Percentiles rank a stretch among this genome's conserved stretches.
Evolutionary conservation across 1,140 invertebrate species (phyloP).

Genomic region (Eumeta japonica): DNA sequence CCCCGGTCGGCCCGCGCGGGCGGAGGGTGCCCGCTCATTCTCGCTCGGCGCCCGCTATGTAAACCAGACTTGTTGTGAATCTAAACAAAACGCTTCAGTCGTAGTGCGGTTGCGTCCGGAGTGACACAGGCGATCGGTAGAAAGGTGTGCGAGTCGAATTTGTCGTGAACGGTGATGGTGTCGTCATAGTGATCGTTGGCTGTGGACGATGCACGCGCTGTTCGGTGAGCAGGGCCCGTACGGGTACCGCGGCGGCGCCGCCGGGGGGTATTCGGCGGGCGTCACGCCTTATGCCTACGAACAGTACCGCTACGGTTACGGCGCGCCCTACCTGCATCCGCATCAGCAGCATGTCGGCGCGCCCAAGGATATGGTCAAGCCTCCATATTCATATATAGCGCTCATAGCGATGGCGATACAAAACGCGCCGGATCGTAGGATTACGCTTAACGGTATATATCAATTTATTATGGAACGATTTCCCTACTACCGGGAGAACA

Average conservation of each 20-base stretch:
- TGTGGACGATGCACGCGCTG: constrained; percentile 75
- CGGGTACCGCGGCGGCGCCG: constrained; percentile 49
- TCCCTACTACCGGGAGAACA: constrained; percentile 96
- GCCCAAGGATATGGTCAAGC: constrained; percentile 88
- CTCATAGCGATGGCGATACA: constrained; percentile 98
- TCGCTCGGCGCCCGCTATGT: constrained; percentile 53
- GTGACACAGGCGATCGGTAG: constrained; percentile 10
- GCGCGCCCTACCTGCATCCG: constrained; percentile 61
- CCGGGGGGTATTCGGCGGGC: constrained; percentile 50
- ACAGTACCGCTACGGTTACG: constrained; percentile 74
- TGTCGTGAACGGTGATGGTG: constrained; percentile 34
- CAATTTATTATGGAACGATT: constrained; percentile 98
- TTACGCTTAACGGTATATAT: constrained; percentile 97
- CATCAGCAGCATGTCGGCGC: constrained; percentile 72
- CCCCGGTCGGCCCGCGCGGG: no score
- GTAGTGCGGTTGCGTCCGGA: constrained; percentile 47
- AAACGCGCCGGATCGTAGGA: constrained; percentile 86
- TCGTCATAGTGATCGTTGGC: constrained; percentile 36
- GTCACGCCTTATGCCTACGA: constrained; percentile 66
- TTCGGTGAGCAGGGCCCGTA: constrained; percentile 84
- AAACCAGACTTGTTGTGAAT: constrained; percentile 56
- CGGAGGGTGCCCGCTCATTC: no score
- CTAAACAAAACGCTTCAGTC: constrained; percentile 56
- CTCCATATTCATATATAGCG: constrained; percentile 97
- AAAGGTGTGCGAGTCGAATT: constrained; percentile 25